Percentiles rank a stretch among this genome's conserved stretches.
These are phyloP conservation scores for Pandemis cinnamomeana DNA, from an alignment of 2,888 invertebrate species.

Conservation along the genomic window DNA sequence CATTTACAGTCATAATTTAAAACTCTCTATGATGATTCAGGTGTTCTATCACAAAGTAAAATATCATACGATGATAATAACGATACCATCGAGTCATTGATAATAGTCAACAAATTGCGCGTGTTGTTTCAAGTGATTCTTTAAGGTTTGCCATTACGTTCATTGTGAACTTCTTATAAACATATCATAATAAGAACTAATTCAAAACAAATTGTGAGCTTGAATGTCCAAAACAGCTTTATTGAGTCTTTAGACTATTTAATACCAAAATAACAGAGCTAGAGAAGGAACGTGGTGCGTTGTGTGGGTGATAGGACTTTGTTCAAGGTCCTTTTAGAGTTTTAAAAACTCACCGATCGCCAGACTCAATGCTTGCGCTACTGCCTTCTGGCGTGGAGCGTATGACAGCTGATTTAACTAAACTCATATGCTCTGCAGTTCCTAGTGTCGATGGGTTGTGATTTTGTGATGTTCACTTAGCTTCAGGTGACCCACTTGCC, in stretches of 20 bases:
- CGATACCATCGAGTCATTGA: conserved; percentile 8
- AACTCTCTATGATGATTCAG: neutral
- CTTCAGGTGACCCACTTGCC: too few relatives aligned
- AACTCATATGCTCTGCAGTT: too few relatives aligned
- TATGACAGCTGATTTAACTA: too few relatives aligned
- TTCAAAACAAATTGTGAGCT: neutral
- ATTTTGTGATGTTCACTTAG: too few relatives aligned
- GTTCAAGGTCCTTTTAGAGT: too few relatives aligned
- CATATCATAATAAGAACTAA: neutral
- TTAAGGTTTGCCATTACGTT: neutral
- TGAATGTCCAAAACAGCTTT: neutral
- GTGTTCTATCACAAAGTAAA: neutral
- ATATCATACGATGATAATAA: conserved; percentile 12
- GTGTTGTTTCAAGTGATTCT: conserved; percentile 2
- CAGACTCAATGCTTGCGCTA: too few relatives aligned
- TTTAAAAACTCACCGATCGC: too few relatives aligned
- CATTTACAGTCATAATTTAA: neutral
- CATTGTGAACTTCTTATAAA: neutral
- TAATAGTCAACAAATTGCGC: conserved; percentile 8
- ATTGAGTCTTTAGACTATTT: neutral
- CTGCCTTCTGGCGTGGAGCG: too few relatives aligned
- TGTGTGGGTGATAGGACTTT: too few relatives aligned
- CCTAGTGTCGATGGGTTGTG: too few relatives aligned
- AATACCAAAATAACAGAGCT: too few relatives aligned
- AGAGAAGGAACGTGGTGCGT: too few relatives aligned